These are phyloP conservation scores for Drosophila paramelanica DNA, from an alignment of 2,888 invertebrate genomes.

Conservation along the genomic window DNA sequence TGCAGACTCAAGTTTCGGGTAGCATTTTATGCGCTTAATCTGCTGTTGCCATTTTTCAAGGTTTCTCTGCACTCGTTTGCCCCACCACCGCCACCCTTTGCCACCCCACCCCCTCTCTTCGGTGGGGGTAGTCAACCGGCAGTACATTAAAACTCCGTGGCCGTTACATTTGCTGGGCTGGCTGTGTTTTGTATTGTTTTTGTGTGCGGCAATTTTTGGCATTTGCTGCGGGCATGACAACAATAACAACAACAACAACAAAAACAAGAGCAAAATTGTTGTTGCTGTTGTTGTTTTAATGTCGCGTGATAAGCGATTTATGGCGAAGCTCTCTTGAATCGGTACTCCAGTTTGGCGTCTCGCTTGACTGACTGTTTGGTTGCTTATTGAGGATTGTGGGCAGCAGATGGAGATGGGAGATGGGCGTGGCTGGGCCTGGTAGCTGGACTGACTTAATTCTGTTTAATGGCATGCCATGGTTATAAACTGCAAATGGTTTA, in stretches of 20 bases:
- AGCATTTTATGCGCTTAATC: constrained; percentile 76
- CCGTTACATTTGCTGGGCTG: constrained; percentile 69
- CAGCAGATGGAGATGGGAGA: constrained; percentile 11
- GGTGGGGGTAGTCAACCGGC: constrained; percentile 43
- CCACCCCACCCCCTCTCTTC: not conserved
- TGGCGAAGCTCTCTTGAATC: constrained; percentile 76
- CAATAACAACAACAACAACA: constrained; percentile 37
- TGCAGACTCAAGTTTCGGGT: constrained; percentile 1
- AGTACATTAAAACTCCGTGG: constrained; percentile 78
- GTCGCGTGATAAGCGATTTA: constrained; percentile 80
- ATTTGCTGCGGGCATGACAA: constrained; percentile 73
- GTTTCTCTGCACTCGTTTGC: constrained; percentile 39
- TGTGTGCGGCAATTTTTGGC: constrained; percentile 79
- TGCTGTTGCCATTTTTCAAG: constrained; percentile 77
- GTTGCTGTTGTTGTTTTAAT: constrained; percentile 71
- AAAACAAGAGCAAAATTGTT: constrained; percentile 21
- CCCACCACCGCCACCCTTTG: not conserved
- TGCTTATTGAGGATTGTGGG: constrained; percentile 25
- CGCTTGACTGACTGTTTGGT: constrained; percentile 68
- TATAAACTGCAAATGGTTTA: constrained; percentile 80
- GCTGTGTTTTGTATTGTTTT: constrained; percentile 70
- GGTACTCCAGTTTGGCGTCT: constrained; percentile 70
- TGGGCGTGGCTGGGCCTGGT: constrained; percentile 7
- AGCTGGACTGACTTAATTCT: constrained; percentile 71
- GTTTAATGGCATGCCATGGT: constrained; percentile 76